Percentiles rank a stretch among this genome's conserved stretches.
phyloP scores from a whole-genome alignment of 2,888 invertebrate species.

The Coecobrya sp. region DNA sequence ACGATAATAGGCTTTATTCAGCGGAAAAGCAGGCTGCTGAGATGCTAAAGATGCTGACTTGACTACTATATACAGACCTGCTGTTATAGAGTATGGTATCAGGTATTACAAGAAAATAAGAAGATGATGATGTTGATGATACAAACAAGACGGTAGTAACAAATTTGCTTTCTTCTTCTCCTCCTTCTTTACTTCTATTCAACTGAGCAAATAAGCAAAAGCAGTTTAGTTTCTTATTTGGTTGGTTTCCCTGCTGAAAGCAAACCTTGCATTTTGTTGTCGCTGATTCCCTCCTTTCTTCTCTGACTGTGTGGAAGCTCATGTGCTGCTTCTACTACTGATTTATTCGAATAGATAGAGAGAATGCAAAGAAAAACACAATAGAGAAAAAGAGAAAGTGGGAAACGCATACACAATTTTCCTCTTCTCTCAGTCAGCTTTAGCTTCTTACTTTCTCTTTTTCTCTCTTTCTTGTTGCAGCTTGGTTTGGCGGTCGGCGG shows the following conservation, averaged over 20 bases:
- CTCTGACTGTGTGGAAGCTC: not conserved
- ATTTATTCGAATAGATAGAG: conserved; percentile 48
- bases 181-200: not conserved
- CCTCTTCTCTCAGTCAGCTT: not conserved
- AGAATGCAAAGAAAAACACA: conserved; percentile 19
- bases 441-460: too few relatives aligned
- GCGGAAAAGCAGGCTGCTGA: conserved; percentile 2
- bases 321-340: not conserved
- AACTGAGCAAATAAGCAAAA: conserved; percentile 24
- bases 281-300: not conserved
- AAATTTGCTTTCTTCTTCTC: conserved; percentile 45
- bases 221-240: conserved; percentile 1
- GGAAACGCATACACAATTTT: conserved; percentile 46
- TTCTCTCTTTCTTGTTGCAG: not conserved
- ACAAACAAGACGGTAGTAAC: conserved; percentile 65
- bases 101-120: conserved; percentile 2
- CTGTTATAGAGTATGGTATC: too few relatives aligned
- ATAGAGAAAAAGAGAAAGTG: conserved; percentile 20
- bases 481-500: not conserved
- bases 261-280: conserved; percentile 47
- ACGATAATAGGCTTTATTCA: conserved; percentile 64
- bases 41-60: conserved; percentile 25
- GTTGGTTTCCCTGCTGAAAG: conserved; percentile 24
- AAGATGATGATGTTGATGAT: conserved; percentile 37
- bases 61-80: conserved; percentile 30